Base-by-base conservation (phyloP, 2,888 invertebrate genomes). In the Sinodicranocentrus sp. region DNA sequence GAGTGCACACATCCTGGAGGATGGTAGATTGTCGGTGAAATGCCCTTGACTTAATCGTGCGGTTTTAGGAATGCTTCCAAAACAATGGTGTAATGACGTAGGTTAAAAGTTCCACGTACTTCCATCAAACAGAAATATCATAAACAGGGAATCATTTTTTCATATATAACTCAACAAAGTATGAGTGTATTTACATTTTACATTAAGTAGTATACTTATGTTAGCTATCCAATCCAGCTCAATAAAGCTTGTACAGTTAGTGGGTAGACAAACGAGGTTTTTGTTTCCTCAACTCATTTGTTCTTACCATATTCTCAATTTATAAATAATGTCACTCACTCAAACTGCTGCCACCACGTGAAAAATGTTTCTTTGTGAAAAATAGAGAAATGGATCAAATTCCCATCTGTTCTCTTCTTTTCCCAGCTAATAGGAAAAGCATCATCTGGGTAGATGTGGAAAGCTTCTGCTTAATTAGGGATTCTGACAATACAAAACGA, bases 401-500 rank as follows among this genome's bases (percentile, higher is more conserved):
- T 57, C 57, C 54, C 71, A 71, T 71, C 57, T 71, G 57, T 43
- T 70, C 15, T 71, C 28, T 23, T 67, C 39, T 67, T 39, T 44
- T 26, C 26, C 17, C 10, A 23, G 10, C 52, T 67, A n/a, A 43
- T 19, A 63, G 19, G n/a, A 33, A n/a, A n/a, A n/a, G n/a, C n/a
- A n/a, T n/a, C n/a, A 68, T 26, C 48, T 68, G 25, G 17, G 43
- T 25, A 17, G 26, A 68, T 48, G 19, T 10, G 43, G 43, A 43
- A 39, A 65, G 17, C 48, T 43, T 21, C 19, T 43, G 44, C 70
- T 70, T 78, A 78, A 78, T 78, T 78, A 78, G 70, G 68, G 61
- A 78, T 70, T 71, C 57, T 48, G 68, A 68, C 68, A 25, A 48
- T 26, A 33, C 52, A 70, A 70, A 70, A 70, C 19, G 52, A 8